phyloP scores from a whole-genome alignment of 2,113 vertebrate genomes.

The Oophaga pumilio region DNA sequence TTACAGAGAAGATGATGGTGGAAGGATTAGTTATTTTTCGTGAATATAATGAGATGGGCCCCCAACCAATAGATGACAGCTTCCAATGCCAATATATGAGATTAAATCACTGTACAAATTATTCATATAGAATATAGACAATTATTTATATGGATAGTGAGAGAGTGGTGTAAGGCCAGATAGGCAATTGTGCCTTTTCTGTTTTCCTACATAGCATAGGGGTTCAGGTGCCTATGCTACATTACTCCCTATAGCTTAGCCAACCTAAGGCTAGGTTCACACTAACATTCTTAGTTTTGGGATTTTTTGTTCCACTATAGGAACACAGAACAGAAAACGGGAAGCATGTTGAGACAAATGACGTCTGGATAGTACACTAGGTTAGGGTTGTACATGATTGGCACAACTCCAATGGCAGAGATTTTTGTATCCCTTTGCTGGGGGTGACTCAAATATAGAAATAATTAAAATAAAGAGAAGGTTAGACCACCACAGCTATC shows the following conservation, averaged over 20 bases:
- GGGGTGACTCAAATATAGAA: no score
- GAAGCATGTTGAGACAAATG: no score
- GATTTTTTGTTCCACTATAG: no score
- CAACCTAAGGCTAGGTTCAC: no score
- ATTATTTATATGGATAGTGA: not conserved
- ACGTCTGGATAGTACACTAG: no score
- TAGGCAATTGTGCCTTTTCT: not conserved
- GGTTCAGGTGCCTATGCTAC: not conserved
- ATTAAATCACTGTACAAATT: not conserved
- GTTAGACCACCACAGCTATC: no score
- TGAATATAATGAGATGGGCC: not conserved
- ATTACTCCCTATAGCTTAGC: not conserved
- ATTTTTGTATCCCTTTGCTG: no score
- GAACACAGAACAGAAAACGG: no score
- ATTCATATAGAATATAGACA: not conserved
- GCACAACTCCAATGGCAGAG: no score
- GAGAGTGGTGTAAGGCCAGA: not conserved
- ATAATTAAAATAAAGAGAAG: no score
- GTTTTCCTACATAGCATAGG: not conserved
- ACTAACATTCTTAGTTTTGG: no score
- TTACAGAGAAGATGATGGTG: not conserved
- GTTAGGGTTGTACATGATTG: no score
- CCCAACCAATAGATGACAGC: not conserved
- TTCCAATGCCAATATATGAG: not conserved
- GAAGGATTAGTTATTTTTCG: not conserved